Evolutionary conservation across 2,113 vertebrate species (phyloP).

Genomic region (Burhinus oedicnemus): DNA sequence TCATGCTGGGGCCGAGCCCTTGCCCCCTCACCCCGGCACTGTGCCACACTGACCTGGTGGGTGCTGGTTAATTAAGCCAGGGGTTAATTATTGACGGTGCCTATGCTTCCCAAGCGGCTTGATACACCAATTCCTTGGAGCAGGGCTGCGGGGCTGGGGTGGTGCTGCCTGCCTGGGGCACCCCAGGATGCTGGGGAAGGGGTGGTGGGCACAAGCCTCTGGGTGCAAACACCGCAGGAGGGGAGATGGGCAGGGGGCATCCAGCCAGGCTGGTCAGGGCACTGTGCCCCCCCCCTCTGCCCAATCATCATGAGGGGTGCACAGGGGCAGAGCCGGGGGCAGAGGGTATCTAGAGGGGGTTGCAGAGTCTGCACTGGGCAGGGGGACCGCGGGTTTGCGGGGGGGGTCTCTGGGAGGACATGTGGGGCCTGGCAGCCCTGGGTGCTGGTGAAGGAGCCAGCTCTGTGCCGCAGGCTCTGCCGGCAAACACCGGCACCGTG

Average conservation of each 20-base stretch:
- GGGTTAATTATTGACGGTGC: not conserved
- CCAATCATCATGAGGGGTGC: too few relatives aligned
- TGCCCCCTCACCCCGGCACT: rapidly evolving
- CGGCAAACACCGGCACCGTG: rapidly evolving
- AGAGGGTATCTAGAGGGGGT: not conserved
- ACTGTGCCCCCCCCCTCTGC: too few relatives aligned
- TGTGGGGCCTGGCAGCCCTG: too few relatives aligned
- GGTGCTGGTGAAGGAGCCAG: not conserved
- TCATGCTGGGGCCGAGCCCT: not conserved
- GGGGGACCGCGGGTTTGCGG: not conserved
- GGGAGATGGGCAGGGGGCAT: too few relatives aligned
- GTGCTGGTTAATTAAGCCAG: not conserved
- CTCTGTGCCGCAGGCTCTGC: rapidly evolving
- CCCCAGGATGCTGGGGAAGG: not conserved
- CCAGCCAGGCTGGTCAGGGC: not conserved
- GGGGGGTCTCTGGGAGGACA: not conserved
- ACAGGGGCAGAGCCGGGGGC: not conserved
- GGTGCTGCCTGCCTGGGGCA: not conserved
- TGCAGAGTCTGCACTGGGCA: too few relatives aligned
- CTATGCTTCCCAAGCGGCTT: not conserved
- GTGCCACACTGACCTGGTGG: not conserved
- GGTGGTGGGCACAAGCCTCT: not conserved
- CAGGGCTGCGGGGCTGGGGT: rapidly evolving
- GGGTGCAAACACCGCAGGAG: too few relatives aligned
- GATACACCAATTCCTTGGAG: not conserved